Conservation (phyloP, 2,797 vertebrate genomes). For the Chaenodraco wilsoni region DNA sequence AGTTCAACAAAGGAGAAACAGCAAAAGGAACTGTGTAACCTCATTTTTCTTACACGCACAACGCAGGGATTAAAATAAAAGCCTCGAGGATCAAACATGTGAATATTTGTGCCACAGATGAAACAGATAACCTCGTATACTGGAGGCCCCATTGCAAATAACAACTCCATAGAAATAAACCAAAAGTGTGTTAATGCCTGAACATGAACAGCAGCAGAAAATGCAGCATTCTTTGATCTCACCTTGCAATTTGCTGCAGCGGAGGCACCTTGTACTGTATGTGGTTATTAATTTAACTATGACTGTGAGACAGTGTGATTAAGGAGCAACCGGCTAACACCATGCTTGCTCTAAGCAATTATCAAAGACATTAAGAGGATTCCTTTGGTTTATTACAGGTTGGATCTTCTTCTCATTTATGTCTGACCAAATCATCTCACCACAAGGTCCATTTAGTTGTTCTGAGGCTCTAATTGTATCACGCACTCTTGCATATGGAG, state of each 20-base stretch:
- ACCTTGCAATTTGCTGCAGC: constrained; percentile 22
- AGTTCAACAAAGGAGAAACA: constrained; percentile 41
- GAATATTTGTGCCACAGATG: constrained; percentile 58
- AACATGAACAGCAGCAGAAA: constrained; percentile 19
- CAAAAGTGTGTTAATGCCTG: constrained; percentile 36
- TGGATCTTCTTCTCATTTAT: background rate
- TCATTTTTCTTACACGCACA: constrained; percentile 46
- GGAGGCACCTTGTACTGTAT: constrained; percentile 12
- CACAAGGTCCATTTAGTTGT: background rate
- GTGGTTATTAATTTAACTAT: constrained; percentile 10
- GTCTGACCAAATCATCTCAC: background rate
- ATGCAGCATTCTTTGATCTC: constrained; percentile 29
- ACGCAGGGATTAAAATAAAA: constrained; percentile 65
- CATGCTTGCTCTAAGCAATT: background rate
- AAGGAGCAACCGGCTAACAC: background rate
- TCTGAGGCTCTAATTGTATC: background rate
- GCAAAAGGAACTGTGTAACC: constrained; percentile 47
- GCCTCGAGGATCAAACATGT: constrained; percentile 55
- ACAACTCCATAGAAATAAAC: constrained; percentile 41
- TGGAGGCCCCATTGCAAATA: constrained; percentile 40
- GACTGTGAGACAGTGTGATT: constrained; percentile 5
- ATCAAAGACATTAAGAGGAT: constrained; percentile 10
- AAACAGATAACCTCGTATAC: constrained; percentile 50
- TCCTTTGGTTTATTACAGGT: constrained; percentile 2
- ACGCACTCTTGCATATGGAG: background rate